Evolutionary conservation across 2,113 vertebrate species (phyloP).

Genomic region (Rynchops niger): DNA sequence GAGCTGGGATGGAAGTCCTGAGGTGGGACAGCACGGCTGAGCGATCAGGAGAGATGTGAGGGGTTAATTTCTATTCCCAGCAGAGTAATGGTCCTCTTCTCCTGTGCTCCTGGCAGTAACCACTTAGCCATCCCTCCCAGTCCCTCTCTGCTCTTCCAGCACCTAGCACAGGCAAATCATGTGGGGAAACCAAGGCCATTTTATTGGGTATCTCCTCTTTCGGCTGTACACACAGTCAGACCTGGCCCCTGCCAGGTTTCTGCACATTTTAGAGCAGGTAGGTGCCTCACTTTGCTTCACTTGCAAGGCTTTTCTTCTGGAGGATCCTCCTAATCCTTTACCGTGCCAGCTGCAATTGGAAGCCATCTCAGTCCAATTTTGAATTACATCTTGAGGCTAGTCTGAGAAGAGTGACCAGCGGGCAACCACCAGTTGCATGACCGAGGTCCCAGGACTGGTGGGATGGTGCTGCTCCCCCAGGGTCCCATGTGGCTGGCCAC

Average conservation of each 20-base stretch:
- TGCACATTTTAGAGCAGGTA: not conserved
- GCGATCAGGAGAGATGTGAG: not conserved
- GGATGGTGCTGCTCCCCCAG: not conserved
- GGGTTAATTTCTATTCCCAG: not conserved
- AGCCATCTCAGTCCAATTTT: not conserved
- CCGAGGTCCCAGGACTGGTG: accelerated
- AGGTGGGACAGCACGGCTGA: not conserved
- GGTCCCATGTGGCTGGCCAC: accelerated
- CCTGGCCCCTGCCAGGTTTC: not conserved
- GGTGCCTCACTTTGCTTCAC: not conserved
- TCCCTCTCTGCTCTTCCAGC: not conserved
- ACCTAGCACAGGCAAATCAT: not conserved
- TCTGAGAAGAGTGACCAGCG: not conserved
- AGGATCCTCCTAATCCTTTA: not conserved
- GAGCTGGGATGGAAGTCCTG: accelerated
- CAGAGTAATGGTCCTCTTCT: not conserved
- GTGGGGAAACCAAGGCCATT: not conserved
- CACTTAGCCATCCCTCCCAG: accelerated
- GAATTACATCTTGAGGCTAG: not conserved
- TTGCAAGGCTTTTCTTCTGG: not conserved
- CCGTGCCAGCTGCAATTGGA: not conserved
- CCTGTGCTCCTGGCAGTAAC: not conserved
- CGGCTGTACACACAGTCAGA: not conserved
- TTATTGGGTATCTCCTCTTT: not conserved
- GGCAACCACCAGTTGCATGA: not conserved